Base-by-base conservation (phyloP, 2,113 vertebrate species). In the Albula goreensis region DNA sequence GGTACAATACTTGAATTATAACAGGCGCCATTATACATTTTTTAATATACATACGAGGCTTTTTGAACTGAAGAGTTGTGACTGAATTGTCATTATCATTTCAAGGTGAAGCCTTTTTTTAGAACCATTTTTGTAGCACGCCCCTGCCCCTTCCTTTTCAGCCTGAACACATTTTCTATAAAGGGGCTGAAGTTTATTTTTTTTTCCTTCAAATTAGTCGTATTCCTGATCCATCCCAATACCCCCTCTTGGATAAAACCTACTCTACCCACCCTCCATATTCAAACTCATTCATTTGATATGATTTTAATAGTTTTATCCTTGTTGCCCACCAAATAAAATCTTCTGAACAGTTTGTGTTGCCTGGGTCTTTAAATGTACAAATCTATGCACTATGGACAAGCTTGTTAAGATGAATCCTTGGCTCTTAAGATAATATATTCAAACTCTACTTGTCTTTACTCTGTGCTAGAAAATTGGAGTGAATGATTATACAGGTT, bases 1-100 rank as follows among this genome's bases (percentile, higher is more conserved):
- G 91, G 94, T 91, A 94, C 93, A 93, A 94, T 95, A 96, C 94
- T 95, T 95, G 94, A 96, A 95, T 91, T 93, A 90, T 91, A 95
- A 85, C 83, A 88, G 80, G 90, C 93, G 93, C 94, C 94, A 91
- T 93, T 92, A 94, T 91, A 93, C 92, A 93, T 94, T 91, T 81
- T 88, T 85, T 81, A 77, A 91, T 96, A 95, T 93, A 91, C 93
- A 95, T 93, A 93, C 91, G 93, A 92, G 83, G 93, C 90, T 88
- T 86, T 79, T 78, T 79, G 53, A 56, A 56, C 84, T 74, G 31
- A 90, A 93, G 91, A 92, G 93, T 92, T 91, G 91, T 94, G 31
- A 41, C 93, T 93, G 92, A 89, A 93, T 94, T 94, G 53, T 56
- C 53, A 91, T 90, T 82, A 92, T 94, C 93, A 94, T 94, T 93